Base-by-base conservation (phyloP, 1,140 invertebrate species). In the Vollenhovia emeryi region DNA sequence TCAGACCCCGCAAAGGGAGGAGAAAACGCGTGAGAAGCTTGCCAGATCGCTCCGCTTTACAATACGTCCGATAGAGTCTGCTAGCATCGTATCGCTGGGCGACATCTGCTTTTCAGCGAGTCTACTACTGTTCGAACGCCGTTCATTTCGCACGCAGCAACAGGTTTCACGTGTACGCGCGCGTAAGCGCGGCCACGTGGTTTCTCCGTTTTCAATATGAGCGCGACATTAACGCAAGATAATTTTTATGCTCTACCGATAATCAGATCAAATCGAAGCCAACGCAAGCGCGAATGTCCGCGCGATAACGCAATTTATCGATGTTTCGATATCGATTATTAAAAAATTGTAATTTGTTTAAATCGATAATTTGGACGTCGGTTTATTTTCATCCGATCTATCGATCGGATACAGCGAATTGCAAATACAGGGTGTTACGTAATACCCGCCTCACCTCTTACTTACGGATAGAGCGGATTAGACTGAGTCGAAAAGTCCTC, bases 71-170 rank as follows among this genome's bases (percentile, higher is more conserved):
- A 89, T 75, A 87, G 89, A 84, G 74, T 36, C 88, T 82, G 89
- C 74, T 60, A 21, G 50, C 30, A 30, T 69, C 86, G 80, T 84
- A 71, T 62, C 71, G 71, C 11, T 21, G 36, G n/a, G 75, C 88
- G 93, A 91, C 93, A 92, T 93, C 93, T 94, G 24, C 62, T 73
- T 84, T 62, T 76, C 69, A 66, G 5, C 85, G 84, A 45, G 43
- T n/a, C 64, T 75, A 80, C 75, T 43, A 40, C 64, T 33, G 21
- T 64, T 64, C 33, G 43, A 64, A 64, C n/a, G 8, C 18, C 36
- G 9, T 36, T 30, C 36, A 33, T 69, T 71, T 71, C 21, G 50
- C 40, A 83, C 15, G 11, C 50, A n/a, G 87, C 90, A 92, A 91
- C 90, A 91, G 89, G 90, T 91, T 82, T 69, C 69, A 62, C 75